Percentiles rank a stretch among this genome's conserved stretches.
These are phyloP conservation scores for Theristus sp. DNA, from an alignment of 2,888 invertebrate species.

Conservation along the genomic window DNA sequence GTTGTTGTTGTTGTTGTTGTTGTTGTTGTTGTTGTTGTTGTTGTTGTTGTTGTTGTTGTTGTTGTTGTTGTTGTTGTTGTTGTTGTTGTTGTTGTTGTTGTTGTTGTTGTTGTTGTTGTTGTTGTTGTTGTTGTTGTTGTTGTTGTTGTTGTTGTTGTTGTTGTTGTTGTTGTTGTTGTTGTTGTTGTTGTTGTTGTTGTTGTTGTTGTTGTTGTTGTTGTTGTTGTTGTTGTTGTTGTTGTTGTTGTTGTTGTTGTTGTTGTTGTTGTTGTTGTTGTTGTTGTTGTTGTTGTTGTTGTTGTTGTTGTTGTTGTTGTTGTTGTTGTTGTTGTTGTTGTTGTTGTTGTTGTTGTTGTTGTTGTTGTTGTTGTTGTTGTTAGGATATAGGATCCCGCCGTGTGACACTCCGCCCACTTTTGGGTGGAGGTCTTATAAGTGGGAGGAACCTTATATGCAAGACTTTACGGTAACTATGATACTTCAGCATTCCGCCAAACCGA, in stretches of 20 bases:
- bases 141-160: neutral
- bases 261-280: conserved; percentile 1
- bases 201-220: neutral
- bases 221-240: conserved; percentile 1
- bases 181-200: neutral
- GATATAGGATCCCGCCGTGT: too few species aligned
- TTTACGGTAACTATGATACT: too few species aligned
- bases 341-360: conserved; percentile 2
- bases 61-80: conserved; percentile 2
- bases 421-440: too few species aligned
- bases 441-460: too few species aligned
- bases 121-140: neutral
- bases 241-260: neutral
- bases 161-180: neutral
- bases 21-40: neutral
- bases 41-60: conserved; percentile 2
- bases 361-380: conserved; percentile 1
- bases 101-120: neutral
- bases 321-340: conserved; percentile 1
- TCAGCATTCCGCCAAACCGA: too few species aligned
- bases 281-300: conserved; percentile 1
- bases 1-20: conserved; percentile 1
- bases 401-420: too few species aligned
- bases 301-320: conserved; percentile 1
- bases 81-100: conserved; percentile 2